These are phyloP conservation scores for Oxystoma pomonae DNA, from an alignment of 2,888 invertebrate species.

Conservation along the genomic window DNA sequence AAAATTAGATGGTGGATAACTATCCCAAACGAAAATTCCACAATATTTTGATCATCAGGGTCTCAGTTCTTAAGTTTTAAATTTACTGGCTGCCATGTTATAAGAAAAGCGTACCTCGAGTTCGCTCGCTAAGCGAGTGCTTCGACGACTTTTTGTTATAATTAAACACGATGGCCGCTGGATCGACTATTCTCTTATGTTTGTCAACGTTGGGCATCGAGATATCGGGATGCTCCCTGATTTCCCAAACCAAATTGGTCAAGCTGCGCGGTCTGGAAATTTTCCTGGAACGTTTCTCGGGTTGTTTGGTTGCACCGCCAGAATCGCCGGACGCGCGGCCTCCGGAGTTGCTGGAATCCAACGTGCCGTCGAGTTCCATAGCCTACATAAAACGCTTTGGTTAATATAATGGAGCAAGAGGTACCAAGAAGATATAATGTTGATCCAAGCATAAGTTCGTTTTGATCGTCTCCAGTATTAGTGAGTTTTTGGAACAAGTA, in stretches of 20 bases:
- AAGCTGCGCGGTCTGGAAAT: slow-evolving; percentile 80
- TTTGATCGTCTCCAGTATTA: no score
- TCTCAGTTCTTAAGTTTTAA: no score
- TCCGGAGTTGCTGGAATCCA: slow-evolving; percentile 86
- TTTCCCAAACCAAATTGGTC: slow-evolving; percentile 84
- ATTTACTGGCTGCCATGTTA: no score
- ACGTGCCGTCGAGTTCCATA: slow-evolving; percentile 69
- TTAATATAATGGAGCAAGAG: no score
- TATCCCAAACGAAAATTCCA: no score
- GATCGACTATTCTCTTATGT: slow-evolving; percentile 40
- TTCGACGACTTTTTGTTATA: slow-evolving; percentile 37
- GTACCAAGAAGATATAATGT: no score
- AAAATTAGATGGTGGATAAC: no score
- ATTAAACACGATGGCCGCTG: slow-evolving; percentile 46
- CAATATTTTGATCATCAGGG: no score
- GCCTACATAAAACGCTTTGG: slow-evolving; percentile 51
- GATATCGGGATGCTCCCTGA: slow-evolving; percentile 39
- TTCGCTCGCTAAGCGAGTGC: slow-evolving; percentile 48
- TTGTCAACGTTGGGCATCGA: slow-evolving; percentile 41
- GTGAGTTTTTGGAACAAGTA: no score
- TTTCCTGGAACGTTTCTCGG: slow-evolving; percentile 77
- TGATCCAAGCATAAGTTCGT: no score
- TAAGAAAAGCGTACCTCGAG: slow-evolving; percentile 46
- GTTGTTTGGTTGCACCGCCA: slow-evolving; percentile 66
- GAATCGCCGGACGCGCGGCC: slow-evolving; percentile 84